Base-by-base conservation (phyloP, 1,140 invertebrate genomes). In the Leptestheria dahalacensis region DNA sequence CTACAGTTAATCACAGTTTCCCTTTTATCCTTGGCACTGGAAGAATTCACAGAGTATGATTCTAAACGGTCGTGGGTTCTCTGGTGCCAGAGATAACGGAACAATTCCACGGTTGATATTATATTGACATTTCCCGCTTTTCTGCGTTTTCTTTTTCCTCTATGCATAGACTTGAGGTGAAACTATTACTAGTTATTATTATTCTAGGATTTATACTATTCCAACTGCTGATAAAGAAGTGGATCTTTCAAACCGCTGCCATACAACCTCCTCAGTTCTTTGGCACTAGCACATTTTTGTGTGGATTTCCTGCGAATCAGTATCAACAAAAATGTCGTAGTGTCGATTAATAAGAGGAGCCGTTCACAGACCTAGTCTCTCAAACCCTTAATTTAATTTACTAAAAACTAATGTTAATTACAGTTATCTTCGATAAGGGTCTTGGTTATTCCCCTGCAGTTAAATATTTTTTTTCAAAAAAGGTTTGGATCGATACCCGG, bases 231-330 rank as follows among this genome's bases (percentile, higher is more conserved):
- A 20, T 2, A 48, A 20, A 48, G 1, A 48, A 2, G 47, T 2
- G 47, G 47, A 20, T 18, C 23, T 53, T 15, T 53, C n/a, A n/a
- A n/a, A n/a, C n/a, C n/a, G 52, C n/a, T 26, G 25, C 26, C n/a
- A 11, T 26, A 21, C 21, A 46, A 47, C 18, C 64, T 66, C 59
- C 61, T 66, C 65, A 56, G 65, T 66, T 66, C 60, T 68, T 68
- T 68, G 67, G 67, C 67, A 68, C 67, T 68, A 63, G 66, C 67
- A 68, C 67, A 68, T 68, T 68, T 68, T 68, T 68, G 67, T 68
- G 65, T 67, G 50, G 50, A 41, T 48, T 15, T 41, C 15, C 33
- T 41, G 6, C 6, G 15, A 41, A 41, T 9, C 6, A 63, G 62
- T 64, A 28, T 52, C 33, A 21, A 65, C 65, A 68, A 68, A 68